These are phyloP conservation scores for Heliconius melpomene DNA, from an alignment of 1,140 invertebrate genomes.

Conservation along the genomic window DNA sequence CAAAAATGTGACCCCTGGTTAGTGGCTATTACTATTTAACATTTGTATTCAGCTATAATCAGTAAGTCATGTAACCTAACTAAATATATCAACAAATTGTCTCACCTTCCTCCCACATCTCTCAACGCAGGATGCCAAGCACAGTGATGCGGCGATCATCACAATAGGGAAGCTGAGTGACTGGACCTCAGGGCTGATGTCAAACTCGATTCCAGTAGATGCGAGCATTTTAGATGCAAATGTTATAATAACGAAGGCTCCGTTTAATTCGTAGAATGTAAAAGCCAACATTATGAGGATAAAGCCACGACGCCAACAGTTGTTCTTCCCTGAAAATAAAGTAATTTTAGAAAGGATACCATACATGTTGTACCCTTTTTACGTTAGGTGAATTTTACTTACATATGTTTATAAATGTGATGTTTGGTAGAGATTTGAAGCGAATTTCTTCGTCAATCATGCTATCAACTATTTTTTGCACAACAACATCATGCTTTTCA, in stretches of 20 bases:
- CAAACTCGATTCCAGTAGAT: slow-evolving; percentile 49
- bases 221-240: slow-evolving; percentile 50
- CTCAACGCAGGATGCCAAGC: slow-evolving; percentile 49
- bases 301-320: slow-evolving; percentile 42
- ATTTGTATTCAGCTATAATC: too few species aligned
- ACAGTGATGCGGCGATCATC: slow-evolving; percentile 53
- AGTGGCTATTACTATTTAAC: too few species aligned
- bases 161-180: slow-evolving; percentile 55
- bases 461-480: slow-evolving; percentile 34
- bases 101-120: slow-evolving; percentile 58
- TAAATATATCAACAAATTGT: too few species aligned
- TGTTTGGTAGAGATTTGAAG: slow-evolving; percentile 27
- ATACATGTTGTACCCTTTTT: too few species aligned
- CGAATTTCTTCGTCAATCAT: slow-evolving; percentile 44
- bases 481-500: slow-evolving; percentile 33
- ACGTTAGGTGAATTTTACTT: not conserved
- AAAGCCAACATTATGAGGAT: slow-evolving; percentile 46
- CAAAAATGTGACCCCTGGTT: too few species aligned
- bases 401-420: not conserved
- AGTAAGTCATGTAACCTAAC: too few species aligned
- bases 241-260: slow-evolving; percentile 43
- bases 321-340: slow-evolving; percentile 43
- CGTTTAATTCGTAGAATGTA: slow-evolving; percentile 42
- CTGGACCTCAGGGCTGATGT: slow-evolving; percentile 56
- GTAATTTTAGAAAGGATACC: too few species aligned